Conservation (phyloP, 2,888 invertebrate genomes). For the Synanthedon tipuliformis region DNA sequence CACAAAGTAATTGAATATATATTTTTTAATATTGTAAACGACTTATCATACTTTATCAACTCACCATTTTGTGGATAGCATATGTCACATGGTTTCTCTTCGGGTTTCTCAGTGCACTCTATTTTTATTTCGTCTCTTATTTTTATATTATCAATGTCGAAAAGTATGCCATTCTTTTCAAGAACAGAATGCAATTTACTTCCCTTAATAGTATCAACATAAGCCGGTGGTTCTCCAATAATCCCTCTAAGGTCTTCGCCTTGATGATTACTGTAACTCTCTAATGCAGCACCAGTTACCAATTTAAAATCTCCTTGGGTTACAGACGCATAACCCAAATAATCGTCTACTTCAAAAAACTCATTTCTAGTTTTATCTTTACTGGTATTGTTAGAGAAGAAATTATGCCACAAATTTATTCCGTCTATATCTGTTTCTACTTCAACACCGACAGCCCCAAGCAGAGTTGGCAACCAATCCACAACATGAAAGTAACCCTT, state of each 20-base stretch:
- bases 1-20: no score
- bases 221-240: constrained; percentile 31
- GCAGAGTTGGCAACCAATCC: constrained; percentile 85
- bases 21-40: no score
- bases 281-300: constrained; percentile 27
- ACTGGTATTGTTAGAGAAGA: constrained; percentile 29
- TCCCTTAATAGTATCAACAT: constrained; percentile 23
- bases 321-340: constrained; percentile 31
- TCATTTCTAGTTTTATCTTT: constrained; percentile 19
- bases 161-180: constrained; percentile 18
- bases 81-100: constrained; percentile 6
- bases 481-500: constrained; percentile 76
- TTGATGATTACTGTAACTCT: constrained; percentile 26
- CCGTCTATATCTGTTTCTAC: constrained; percentile 40
- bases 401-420: constrained; percentile 41
- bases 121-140: constrained; percentile 28
- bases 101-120: constrained; percentile 17
- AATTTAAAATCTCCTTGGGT: constrained; percentile 42
- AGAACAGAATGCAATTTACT: constrained; percentile 31
- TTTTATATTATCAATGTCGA: constrained; percentile 16
- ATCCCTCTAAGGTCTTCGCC: constrained; percentile 33
- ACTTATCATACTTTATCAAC: constrained; percentile 2
- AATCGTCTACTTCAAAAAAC: constrained; percentile 48
- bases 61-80: constrained; percentile 41
- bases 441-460: constrained; percentile 36